These are phyloP conservation scores for Saccopteryx leptura DNA, from an alignment of 2,113 vertebrate genomes.

Conservation along the genomic window DNA sequence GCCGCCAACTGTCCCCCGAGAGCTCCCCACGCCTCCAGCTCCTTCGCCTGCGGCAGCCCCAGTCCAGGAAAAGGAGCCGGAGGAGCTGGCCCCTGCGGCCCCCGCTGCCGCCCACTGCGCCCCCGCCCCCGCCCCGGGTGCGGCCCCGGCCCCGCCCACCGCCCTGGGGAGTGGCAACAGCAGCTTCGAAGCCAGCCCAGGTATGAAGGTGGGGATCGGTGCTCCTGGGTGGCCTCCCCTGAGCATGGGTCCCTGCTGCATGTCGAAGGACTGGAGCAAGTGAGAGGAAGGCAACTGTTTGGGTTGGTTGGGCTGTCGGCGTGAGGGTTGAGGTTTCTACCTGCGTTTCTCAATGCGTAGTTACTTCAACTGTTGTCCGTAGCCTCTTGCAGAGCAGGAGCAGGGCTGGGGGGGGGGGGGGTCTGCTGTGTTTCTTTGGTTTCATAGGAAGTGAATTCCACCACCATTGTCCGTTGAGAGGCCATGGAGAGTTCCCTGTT, in stretches of 20 bases:
- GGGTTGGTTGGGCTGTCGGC: not conserved
- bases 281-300: not conserved
- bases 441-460: not conserved
- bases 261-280: not conserved
- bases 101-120: constrained; percentile 15
- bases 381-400: not conserved
- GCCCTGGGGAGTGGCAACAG: constrained; percentile 83
- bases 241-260: not conserved
- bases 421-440: not conserved
- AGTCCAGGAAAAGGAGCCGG: constrained; percentile 78
- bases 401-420: not conserved
- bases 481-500: not conserved
- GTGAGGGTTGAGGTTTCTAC: not conserved
- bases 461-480: not conserved
- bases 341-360: not conserved
- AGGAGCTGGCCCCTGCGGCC: constrained; percentile 77
- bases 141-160: constrained; percentile 54
- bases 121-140: constrained; percentile 59
- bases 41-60: constrained; percentile 13
- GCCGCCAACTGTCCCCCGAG: constrained; percentile 84
- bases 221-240: not conserved
- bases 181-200: constrained; percentile 91
- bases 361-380: not conserved
- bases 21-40: constrained; percentile 52
- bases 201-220: constrained; percentile 78